A percentile compares a stretch with the other conserved stretches of the same genome.
phyloP scores from a whole-genome alignment of 2,888 invertebrate species.

The Unio pictorum region DNA sequence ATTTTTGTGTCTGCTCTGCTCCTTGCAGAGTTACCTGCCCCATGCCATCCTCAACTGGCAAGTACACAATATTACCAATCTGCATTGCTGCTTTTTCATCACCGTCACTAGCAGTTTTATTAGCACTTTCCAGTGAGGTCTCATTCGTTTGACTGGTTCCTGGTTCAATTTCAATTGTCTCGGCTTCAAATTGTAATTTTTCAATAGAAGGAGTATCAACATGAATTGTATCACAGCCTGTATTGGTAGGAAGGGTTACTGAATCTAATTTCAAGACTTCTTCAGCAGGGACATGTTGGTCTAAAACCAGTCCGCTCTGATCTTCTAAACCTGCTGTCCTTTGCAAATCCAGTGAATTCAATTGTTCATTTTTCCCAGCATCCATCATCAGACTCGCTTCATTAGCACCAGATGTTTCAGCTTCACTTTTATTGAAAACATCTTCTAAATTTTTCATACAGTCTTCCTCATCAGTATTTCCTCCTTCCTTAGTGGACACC shows the following conservation, averaged over 20 bases:
- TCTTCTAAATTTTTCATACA: constrained; percentile 9
- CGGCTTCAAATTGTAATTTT: no score
- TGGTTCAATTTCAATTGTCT: background rate
- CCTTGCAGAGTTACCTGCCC: constrained; percentile 36
- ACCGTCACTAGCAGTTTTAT: background rate
- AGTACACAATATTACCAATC: constrained; percentile 48
- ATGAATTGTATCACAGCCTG: no score
- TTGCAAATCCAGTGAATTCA: no score
- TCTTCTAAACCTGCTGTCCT: background rate
- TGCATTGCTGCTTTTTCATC: constrained; percentile 18
- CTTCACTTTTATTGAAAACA: background rate
- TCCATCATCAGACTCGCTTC: background rate
- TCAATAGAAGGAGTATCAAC: no score
- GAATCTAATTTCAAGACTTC: constrained; percentile 1
- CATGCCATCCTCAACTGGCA: constrained; percentile 44
- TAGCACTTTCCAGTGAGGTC: background rate
- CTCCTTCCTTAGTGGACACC: constrained; percentile 4
- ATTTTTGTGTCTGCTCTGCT: constrained; percentile 32
- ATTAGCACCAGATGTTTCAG: constrained; percentile 1
- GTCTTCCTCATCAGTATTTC: constrained; percentile 1
- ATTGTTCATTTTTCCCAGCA: background rate
- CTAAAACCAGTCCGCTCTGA: background rate
- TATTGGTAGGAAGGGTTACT: background rate
- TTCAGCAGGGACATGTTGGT: background rate
- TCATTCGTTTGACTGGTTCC: background rate